Evolutionary conservation across 2,797 vertebrate genomes (phyloP).

Genomic region (Zalophus californianus): DNA sequence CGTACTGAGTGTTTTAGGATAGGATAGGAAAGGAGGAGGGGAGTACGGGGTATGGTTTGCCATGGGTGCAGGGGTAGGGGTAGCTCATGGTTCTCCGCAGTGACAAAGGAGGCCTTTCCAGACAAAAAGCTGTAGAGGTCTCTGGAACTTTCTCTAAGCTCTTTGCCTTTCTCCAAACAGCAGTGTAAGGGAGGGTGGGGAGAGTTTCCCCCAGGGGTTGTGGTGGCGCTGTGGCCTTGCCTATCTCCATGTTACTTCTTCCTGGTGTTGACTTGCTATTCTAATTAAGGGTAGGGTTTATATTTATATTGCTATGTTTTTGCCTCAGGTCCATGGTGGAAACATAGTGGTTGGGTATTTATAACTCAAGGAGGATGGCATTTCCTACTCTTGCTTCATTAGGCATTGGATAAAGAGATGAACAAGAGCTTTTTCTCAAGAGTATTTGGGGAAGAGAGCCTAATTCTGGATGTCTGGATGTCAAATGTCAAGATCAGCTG

Average conservation of each 20-base stretch:
- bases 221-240: neutral
- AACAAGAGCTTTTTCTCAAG: neutral
- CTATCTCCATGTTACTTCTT: constrained; percentile 28
- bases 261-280: constrained; percentile 35
- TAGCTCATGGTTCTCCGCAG: neutral
- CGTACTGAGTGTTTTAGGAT: neutral
- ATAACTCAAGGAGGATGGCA: neutral
- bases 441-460: neutral
- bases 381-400: neutral
- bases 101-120: neutral
- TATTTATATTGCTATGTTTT: constrained; percentile 33
- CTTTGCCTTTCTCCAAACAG: neutral
- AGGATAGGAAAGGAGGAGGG: neutral
- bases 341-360: constrained; percentile 20
- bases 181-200: neutral
- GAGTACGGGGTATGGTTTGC: neutral
- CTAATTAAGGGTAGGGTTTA: constrained; percentile 51
- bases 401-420: neutral
- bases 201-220: neutral
- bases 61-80: too few species aligned
- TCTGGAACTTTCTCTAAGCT: neutral
- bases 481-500: neutral
- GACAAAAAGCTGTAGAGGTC: neutral
- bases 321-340: constrained; percentile 16
- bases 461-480: neutral